Conservation (phyloP, 2,113 vertebrate species). For the Lycocorax pyrrhopterus region DNA sequence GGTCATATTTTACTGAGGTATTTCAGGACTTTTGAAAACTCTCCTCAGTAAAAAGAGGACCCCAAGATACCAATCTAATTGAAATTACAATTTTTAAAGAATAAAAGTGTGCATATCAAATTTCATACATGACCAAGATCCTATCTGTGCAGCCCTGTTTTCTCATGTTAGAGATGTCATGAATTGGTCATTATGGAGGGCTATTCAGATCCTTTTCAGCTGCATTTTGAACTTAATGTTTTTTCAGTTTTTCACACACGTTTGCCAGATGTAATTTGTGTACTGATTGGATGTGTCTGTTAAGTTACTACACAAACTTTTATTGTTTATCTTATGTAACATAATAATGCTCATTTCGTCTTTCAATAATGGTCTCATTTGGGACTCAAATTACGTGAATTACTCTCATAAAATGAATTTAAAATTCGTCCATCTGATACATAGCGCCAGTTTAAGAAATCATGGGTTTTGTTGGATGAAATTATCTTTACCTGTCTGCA, state of each 20-base stretch:
- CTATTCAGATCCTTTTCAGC: neutral
- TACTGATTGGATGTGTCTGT: neutral
- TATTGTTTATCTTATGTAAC: neutral
- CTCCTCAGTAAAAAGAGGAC: neutral
- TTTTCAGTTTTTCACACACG: neutral
- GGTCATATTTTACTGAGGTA: neutral
- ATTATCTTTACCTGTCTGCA: neutral
- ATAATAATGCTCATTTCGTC: neutral
- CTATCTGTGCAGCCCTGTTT: neutral
- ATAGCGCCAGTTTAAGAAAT: neutral
- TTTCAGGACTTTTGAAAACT: neutral
- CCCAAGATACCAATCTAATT: neutral
- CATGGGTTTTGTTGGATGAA: neutral
- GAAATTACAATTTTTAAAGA: neutral
- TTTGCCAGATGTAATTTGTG: neutral
- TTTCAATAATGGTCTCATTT: neutral
- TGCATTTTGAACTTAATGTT: neutral
- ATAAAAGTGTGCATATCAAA: neutral
- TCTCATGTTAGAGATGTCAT: neutral
- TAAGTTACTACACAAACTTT: neutral
- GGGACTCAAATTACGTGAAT: neutral
- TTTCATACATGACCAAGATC: neutral
- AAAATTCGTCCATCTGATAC: neutral
- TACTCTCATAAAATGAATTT: neutral
- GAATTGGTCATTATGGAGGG: neutral